Evolutionary conservation across 2,888 invertebrate genomes (phyloP).

Genomic region (Aporophyla lueneburgensis): DNA sequence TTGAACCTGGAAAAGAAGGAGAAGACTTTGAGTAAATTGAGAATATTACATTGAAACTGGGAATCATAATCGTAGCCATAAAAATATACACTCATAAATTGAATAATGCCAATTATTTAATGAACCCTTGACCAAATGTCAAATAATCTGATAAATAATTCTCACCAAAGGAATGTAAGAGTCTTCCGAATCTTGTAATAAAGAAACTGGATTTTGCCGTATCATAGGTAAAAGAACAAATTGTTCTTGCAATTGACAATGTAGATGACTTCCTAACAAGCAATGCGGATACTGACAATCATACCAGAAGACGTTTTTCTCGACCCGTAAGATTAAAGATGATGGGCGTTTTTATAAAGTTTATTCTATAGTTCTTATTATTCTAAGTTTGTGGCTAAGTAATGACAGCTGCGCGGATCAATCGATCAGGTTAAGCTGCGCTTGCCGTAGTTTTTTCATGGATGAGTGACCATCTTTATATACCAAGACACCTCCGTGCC

Average conservation of each 20-base stretch:
- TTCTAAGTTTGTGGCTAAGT: too few relatives aligned
- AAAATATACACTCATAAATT: neutral
- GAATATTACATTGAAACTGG: neutral
- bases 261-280: neutral
- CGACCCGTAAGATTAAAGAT: neutral
- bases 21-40: conserved; percentile 7
- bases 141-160: neutral
- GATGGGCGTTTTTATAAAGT: neutral
- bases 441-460: too few relatives aligned
- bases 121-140: neutral
- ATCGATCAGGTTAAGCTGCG: too few relatives aligned
- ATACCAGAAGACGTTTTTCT: neutral
- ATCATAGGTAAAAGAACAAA: neutral
- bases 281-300: conserved; percentile 11
- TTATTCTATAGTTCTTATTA: neutral
- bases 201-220: neutral
- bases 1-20: conserved; percentile 79
- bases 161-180: neutral
- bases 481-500: too few relatives aligned
- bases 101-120: neutral
- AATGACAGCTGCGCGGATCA: too few relatives aligned
- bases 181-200: neutral
- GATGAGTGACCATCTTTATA: too few relatives aligned
- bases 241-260: neutral
- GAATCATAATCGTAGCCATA: neutral